Conservation (phyloP, 2,888 invertebrate genomes). For the Morinoia aosen region DNA sequence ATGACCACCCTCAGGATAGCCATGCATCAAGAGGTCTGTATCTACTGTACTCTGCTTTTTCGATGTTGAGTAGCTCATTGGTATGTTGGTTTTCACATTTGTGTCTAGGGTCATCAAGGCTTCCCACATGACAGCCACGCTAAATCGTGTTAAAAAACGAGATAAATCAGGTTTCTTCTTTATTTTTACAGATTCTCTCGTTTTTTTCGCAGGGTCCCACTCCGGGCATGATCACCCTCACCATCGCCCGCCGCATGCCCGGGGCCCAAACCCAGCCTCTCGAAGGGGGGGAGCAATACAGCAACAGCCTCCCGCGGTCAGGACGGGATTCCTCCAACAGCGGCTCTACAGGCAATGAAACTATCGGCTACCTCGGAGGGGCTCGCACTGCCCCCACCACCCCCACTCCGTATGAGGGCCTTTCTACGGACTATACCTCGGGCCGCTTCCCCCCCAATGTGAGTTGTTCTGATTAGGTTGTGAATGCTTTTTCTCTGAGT, state of each 20-base stretch:
- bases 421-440: slow-evolving; percentile 24
- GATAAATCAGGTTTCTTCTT: too few relatives aligned
- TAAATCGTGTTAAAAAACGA: too few relatives aligned
- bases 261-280: slow-evolving; percentile 7
- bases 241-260: slow-evolving; percentile 84
- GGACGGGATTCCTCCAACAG: slow-evolving; percentile 73
- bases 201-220: slow-evolving; percentile 76
- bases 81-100: too few relatives aligned
- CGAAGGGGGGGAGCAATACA: slow-evolving; percentile 52
- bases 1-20: slow-evolving; percentile 86
- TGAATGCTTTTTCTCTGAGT: not conserved
- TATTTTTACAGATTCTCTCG: not conserved
- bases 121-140: too few relatives aligned
- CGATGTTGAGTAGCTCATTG: not conserved
- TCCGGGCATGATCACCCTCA: slow-evolving; percentile 88
- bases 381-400: slow-evolving; percentile 23
- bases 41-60: not conserved
- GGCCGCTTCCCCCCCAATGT: not conserved
- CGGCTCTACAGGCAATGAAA: slow-evolving; percentile 57
- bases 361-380: slow-evolving; percentile 69
- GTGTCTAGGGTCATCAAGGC: too few relatives aligned
- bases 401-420: slow-evolving; percentile 42
- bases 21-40: slow-evolving; percentile 72
- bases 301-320: slow-evolving; percentile 63
- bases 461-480: not conserved